These are phyloP conservation scores for Malaclemys terrapin DNA, from an alignment of 2,113 vertebrate genomes.

Conservation along the genomic window DNA sequence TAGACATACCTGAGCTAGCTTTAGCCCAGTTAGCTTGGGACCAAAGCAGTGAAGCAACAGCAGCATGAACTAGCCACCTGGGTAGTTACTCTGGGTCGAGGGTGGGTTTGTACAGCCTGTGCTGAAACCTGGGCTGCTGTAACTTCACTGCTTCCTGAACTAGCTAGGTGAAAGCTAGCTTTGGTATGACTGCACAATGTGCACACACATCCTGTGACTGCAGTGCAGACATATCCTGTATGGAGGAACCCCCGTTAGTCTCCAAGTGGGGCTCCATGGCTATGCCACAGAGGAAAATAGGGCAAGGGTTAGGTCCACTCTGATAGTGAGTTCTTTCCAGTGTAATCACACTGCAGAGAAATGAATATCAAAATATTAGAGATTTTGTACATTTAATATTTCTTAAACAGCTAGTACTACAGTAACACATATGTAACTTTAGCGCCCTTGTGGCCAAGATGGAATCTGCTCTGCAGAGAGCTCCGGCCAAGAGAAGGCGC, in stretches of 20 bases:
- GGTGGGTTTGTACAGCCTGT: not conserved
- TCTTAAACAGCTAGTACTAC: not conserved
- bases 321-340: not conserved
- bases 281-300: not conserved
- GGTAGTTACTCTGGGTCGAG: not conserved
- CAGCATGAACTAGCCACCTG: not conserved
- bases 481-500: too few relatives aligned
- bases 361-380: not conserved
- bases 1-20: not conserved
- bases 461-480: too few relatives aligned
- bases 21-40: not conserved
- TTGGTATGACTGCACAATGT: not conserved
- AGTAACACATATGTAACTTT: not conserved
- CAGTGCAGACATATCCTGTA: not conserved
- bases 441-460: too few relatives aligned
- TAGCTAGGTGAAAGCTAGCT: not conserved
- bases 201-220: not conserved
- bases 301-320: not conserved
- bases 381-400: not conserved
- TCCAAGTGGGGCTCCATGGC: not conserved
- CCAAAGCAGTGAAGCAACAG: not conserved
- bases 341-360: not conserved
- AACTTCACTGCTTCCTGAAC: not conserved
- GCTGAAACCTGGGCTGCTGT: not conserved
- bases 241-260: not conserved